Percentiles rank a stretch among this genome's conserved stretches.
phyloP scores from a whole-genome alignment of 2,797 vertebrate species.

The Enteromius fasciolatus region DNA sequence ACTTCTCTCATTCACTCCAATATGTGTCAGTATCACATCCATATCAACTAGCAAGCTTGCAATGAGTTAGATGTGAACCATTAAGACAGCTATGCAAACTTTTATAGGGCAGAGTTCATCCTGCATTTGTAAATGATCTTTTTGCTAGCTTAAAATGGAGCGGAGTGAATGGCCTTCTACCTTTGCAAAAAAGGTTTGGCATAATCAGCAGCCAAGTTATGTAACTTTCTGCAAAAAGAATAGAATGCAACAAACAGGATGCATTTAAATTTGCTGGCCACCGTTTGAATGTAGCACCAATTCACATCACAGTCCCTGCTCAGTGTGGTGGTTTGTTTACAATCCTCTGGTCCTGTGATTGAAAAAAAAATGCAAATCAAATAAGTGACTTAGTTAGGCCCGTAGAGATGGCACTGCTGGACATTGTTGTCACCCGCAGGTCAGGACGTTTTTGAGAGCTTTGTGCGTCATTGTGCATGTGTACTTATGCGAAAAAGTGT shows the following conservation, averaged over 20 bases:
- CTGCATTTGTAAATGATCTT: constrained; percentile 33
- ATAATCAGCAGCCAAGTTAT: background rate
- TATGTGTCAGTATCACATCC: background rate
- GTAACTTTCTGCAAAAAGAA: constrained; percentile 1
- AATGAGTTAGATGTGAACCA: background rate
- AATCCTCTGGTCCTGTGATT: constrained; percentile 11
- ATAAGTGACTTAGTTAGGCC: background rate
- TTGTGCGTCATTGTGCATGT: constrained; percentile 31
- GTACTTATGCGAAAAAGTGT: constrained; percentile 19
- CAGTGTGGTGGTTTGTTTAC: constrained; percentile 22
- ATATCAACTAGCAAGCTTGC: background rate
- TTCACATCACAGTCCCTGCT: background rate
- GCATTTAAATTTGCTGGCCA: background rate
- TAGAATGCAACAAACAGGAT: constrained; percentile 17
- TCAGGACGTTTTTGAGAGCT: constrained; percentile 64
- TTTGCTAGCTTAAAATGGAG: background rate
- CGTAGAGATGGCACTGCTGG: background rate
- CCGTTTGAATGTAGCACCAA: background rate
- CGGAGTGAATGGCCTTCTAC: background rate
- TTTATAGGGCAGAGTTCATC: constrained; percentile 25
- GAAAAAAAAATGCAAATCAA: constrained; percentile 31
- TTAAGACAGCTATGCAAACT: background rate
- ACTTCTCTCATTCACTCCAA: background rate
- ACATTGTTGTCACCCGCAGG: constrained; percentile 3
- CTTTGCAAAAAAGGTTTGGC: background rate